Conservation (phyloP, 2,797 vertebrate species). For the Pachyuromys duprasi region DNA sequence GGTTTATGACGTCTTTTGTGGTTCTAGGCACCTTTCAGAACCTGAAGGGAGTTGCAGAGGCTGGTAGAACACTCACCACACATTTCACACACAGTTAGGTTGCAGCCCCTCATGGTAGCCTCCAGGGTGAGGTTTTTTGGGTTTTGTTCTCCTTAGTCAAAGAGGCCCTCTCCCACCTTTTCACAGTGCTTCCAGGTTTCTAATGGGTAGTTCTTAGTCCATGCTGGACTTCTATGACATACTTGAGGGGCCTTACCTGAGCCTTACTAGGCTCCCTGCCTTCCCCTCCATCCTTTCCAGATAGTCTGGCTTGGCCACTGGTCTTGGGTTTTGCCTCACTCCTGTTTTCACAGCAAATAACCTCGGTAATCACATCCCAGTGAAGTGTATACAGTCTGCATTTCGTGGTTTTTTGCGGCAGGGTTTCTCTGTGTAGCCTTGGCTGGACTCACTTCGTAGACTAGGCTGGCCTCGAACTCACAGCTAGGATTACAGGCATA, state of each 20-base stretch:
- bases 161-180: not conserved
- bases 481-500: too few species aligned
- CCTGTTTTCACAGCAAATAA: not conserved
- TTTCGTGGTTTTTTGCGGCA: too few species aligned
- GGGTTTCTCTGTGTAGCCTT: too few species aligned
- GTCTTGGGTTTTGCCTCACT: not conserved
- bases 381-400: not conserved
- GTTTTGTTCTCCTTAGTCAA: not conserved
- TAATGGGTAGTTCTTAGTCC: not conserved
- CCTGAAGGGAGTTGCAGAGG: not conserved
- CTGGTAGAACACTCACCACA: not conserved
- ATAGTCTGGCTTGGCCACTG: not conserved
- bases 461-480: too few species aligned
- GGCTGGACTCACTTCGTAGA: too few species aligned
- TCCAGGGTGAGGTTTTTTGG: not conserved
- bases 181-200: not conserved
- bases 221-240: not conserved
- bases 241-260: not conserved
- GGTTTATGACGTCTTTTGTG: not conserved
- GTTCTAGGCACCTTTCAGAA: not conserved
- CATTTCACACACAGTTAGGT: not conserved
- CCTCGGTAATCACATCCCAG: not conserved
- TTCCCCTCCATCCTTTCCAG: not conserved
- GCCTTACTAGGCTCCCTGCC: not conserved
- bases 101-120: not conserved